Base-by-base conservation (phyloP, 2,888 invertebrate species). In the Therioaphis trifolii region DNA sequence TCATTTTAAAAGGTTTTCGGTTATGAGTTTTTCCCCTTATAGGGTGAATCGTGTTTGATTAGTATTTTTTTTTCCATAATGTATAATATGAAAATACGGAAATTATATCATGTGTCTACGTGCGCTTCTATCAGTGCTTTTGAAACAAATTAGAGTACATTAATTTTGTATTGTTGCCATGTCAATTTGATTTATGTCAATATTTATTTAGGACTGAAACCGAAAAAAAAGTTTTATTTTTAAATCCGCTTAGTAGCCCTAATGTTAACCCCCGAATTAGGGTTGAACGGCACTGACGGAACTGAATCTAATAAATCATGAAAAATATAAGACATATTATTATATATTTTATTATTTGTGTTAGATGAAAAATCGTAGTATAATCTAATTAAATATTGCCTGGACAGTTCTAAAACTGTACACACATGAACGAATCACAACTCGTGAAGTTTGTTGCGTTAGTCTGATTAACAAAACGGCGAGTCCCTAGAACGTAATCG, bases 221-320 rank as follows among this genome's bases (percentile, higher is more conserved):
- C 9, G 35, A 52, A n/a, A 40, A 66, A 58, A 58, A 58, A 52
- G 52, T 72, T 5, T 35, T n/a, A 66, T 40, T 4, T 14, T 15
- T 12, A 40, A 58, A 74, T 74, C 74, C 55, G 55, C 55, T 74
- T 74, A 55, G 35, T 24, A 3, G 35, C 74, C 74, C 74, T 74
- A 4, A 55, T 35, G 35, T 35, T 35, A 4, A 4, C 55, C 15
- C 55, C 21, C 35, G 27, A 11, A 49, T 49, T 71, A 15, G 72
- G 52, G 52, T 71, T 29, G 49, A 35, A 52, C 46, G 14, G 21
- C 35, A 35, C 24, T 27, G 21, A 27, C 27, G n/a, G 12, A 27
- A 49, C 24, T 9, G 18, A 49, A 49, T 49, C 18, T 29, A 71
- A 49, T 9, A 29, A 27, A 63, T 29, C 0, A 3, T n/a, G 63